Evolutionary conservation across 1,140 invertebrate genomes (phyloP), one percentile per base, ranked within the genome.

Genomic region (Rhopalosiphum maidis): DNA sequence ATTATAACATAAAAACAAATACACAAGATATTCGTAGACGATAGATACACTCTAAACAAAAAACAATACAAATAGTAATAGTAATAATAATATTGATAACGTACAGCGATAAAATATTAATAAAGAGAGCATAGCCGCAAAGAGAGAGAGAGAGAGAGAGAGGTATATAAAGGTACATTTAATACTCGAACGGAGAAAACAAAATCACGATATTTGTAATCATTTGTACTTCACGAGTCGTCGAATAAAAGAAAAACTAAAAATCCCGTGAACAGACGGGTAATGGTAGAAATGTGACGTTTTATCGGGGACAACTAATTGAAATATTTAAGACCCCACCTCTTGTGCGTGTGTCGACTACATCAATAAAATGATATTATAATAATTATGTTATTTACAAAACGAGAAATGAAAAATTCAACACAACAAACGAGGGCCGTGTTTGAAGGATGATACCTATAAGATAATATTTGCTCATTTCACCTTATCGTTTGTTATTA

Each of bases 81-180:
- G 35, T 41, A 87, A 86, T 48, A 86, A n/a, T 60, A 85, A 85
- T 85, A 85, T 25, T 85, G 8, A 86, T 86, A 86, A 83, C 82
- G 85, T 87, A 87, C 21, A 54, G 35, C 51, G 23, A 46, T 54
- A 54, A 35, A 54, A 54, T 51, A 54, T 30, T 89, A 25, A 23
- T 89, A 54, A n/a, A 87, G 86, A 87, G 86, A 46, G 43, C 43
- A 46, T 48, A 30, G 30, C 0, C 25, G 30, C 51, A 30, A 0
- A 82, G 11, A 41, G 22, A 37, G 6, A 41, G 22, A 43, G 11
- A 41, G 37, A 46, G 8, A 25, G 25, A 23, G 82, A 15, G 23
- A 41, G 25, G 41, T 86, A 41, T 4, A 41, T 41, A 46, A 25
- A 43, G 43, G 43, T 86, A 35, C 30, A 85, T 23, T 37, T 85